Conservation (phyloP, 2,113 vertebrate species). For the Rhabdomys dilectus region DNA sequence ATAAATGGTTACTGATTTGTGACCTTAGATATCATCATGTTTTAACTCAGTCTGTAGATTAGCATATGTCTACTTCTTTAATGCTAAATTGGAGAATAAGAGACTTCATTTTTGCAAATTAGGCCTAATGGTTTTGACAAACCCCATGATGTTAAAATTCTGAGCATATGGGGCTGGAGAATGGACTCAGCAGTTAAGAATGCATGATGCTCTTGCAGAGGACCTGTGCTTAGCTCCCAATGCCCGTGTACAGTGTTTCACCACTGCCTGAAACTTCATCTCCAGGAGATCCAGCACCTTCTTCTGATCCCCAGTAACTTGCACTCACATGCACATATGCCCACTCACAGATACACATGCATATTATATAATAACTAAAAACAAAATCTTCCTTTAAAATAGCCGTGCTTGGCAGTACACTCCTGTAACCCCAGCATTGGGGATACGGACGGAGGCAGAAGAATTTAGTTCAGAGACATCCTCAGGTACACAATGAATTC, state of each 20-base stretch:
- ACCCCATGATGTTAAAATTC: background rate
- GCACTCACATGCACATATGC: background rate
- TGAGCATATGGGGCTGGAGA: background rate
- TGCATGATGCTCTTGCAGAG: background rate
- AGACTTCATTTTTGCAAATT: background rate
- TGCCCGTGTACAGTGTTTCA: background rate
- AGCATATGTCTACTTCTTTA: background rate
- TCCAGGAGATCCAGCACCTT: background rate
- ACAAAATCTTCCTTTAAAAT: background rate
- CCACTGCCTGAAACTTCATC: background rate
- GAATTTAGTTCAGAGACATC: background rate
- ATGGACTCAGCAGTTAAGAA: background rate
- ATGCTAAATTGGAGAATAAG: slow-evolving; percentile 36
- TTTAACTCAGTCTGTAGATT: slow-evolving; percentile 54
- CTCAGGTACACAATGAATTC: background rate
- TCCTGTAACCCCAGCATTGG: background rate
- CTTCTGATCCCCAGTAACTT: background rate
- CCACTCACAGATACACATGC: background rate
- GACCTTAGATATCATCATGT: slow-evolving; percentile 27
- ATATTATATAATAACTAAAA: background rate
- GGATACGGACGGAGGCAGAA: background rate
- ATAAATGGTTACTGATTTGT: background rate
- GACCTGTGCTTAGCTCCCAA: background rate
- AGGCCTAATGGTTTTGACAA: slow-evolving; percentile 47
- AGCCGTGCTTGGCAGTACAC: background rate